Conservation (phyloP, 2,888 invertebrate genomes). For the Tipula confusa region DNA sequence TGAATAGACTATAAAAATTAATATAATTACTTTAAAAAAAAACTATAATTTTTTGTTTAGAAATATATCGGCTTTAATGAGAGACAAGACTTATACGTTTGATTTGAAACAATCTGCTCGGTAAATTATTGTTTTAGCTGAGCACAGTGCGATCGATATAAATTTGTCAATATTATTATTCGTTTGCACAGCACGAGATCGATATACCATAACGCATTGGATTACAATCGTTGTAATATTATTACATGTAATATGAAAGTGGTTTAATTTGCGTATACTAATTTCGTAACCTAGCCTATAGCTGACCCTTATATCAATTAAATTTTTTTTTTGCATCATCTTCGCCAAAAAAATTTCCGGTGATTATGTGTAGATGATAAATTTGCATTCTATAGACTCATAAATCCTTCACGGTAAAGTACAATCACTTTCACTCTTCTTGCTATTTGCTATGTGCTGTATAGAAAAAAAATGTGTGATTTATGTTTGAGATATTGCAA, state of each 20-base stretch:
- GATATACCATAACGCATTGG: no score
- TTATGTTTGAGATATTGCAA: no score
- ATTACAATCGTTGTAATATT: no score
- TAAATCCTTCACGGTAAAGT: neutral
- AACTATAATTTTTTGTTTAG: neutral
- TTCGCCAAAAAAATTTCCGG: neutral
- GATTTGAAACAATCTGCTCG: neutral
- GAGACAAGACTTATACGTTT: neutral
- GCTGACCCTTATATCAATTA: neutral
- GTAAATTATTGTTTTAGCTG: neutral
- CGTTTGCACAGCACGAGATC: neutral
- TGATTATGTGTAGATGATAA: neutral
- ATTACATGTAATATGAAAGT: no score
- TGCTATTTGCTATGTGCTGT: no score
- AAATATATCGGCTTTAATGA: neutral
- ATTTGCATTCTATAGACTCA: neutral
- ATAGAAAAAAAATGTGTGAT: no score
- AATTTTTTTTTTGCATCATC: neutral
- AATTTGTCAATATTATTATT: neutral
- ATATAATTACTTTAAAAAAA: neutral
- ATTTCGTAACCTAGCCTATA: neutral
- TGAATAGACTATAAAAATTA: slow-evolving; percentile 20
- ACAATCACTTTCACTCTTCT: neutral
- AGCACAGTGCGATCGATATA: neutral
- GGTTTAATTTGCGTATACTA: no score